A percentile compares a stretch with the other conserved stretches of the same genome.
phyloP scores from a whole-genome alignment of 1,140 invertebrate genomes.

The Pogonus chalceus region DNA sequence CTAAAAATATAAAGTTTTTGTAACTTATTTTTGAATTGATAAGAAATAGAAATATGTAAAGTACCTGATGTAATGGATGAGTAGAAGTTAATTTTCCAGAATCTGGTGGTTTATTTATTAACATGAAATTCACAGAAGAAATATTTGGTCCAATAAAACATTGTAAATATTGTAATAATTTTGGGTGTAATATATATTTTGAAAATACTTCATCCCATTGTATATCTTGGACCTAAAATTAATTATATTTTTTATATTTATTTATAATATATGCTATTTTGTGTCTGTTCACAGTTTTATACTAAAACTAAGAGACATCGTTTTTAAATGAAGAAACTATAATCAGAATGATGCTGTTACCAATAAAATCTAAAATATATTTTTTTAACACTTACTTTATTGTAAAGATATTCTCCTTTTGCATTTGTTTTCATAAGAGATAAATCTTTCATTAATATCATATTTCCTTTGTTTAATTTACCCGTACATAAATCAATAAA shows the following conservation, averaged over 20 bases:
- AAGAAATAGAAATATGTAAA: neutral
- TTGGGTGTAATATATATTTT: conserved; percentile 51
- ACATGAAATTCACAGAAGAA: conserved; percentile 71
- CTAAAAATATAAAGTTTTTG: conserved; percentile 34
- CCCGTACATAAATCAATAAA: conserved; percentile 55
- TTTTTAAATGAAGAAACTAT: too few species aligned
- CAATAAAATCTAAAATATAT: too few species aligned
- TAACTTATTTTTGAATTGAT: neutral
- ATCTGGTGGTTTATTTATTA: conserved; percentile 84
- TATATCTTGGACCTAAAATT: conserved; percentile 58
- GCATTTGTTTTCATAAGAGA: conserved; percentile 46
- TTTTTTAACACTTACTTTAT: conserved; percentile 44
- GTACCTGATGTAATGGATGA: conserved; percentile 66
- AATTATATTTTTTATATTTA: neutral
- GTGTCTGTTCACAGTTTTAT: too few species aligned
- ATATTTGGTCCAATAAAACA: conserved; percentile 68
- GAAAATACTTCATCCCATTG: conserved; percentile 55
- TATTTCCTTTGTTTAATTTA: conserved; percentile 37
- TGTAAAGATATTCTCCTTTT: conserved; percentile 50
- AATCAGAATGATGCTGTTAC: too few species aligned
- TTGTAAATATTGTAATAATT: conserved; percentile 59
- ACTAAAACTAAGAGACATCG: too few species aligned
- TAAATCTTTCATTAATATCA: conserved; percentile 64
- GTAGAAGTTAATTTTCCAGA: conserved; percentile 48
- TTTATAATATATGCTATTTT: too few species aligned